These are phyloP conservation scores for Trypoxylon attenuatum DNA, from an alignment of 2,888 invertebrate genomes.

Conservation along the genomic window DNA sequence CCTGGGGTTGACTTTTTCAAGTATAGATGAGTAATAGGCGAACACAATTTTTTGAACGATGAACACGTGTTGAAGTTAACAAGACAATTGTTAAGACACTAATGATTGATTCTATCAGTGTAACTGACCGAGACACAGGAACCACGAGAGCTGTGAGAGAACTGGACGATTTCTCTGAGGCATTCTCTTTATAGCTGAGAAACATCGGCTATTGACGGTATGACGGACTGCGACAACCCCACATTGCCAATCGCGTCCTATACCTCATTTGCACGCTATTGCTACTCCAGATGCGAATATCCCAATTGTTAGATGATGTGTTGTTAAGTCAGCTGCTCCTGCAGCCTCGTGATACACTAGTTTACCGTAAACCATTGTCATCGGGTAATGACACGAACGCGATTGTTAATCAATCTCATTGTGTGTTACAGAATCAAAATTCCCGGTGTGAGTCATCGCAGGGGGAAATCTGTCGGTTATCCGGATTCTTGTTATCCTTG, in stretches of 20 bases:
- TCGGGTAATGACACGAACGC: too few relatives aligned
- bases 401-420: not conserved
- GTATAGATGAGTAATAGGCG: too few relatives aligned
- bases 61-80: too few relatives aligned
- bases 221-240: not conserved
- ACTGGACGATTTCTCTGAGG: slow-evolving; percentile 53
- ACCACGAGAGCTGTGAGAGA: slow-evolving; percentile 43
- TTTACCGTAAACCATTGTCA: too few relatives aligned
- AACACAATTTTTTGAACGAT: too few relatives aligned
- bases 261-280: not conserved
- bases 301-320: too few relatives aligned
- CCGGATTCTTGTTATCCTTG: not conserved
- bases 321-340: too few relatives aligned
- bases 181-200: slow-evolving; percentile 61
- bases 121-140: not conserved
- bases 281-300: not conserved
- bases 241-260: not conserved
- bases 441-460: not conserved
- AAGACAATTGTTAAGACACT: too few relatives aligned
- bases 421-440: not conserved
- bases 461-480: not conserved
- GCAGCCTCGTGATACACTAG: too few relatives aligned
- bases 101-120: too few relatives aligned
- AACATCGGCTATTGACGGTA: not conserved
- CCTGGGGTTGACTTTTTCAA: too few relatives aligned